Base-by-base conservation (phyloP, 1,140 invertebrate genomes). In the Megalonaias nervosa region DNA sequence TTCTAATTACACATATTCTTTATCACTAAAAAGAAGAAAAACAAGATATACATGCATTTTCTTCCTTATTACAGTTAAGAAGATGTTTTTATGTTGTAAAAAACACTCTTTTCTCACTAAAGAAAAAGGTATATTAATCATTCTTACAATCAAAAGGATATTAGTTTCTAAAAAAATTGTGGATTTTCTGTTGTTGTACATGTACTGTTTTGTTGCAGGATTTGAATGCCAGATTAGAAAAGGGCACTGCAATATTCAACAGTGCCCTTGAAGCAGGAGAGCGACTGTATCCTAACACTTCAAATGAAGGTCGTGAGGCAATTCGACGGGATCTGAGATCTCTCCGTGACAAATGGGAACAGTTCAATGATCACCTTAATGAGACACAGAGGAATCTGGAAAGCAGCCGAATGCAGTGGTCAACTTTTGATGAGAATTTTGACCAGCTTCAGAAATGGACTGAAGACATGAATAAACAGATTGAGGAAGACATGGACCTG, bases 391-490 rank as follows among this genome's bases (percentile, higher is more conserved):
- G 98, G 96, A 97, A 88, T 94, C 94, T 66, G 87, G 95, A 77
- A 94, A 95, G 48, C 95, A 98, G 92, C 58, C 76, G 83, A 14
- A 87, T 87, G 85, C 88, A 89, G 81, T 89, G 88, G 89, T 85
- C 85, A 55, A 83, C 86, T 19, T 91, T 89, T 85, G 88, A 88
- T 79, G 89, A 89, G 38, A 89, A 86, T 76, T 87, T 82, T 82
- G 97, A 98, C 87, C 96, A 98, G 89, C 88, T 99, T 9, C 96
- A 95, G 0, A 95, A 96, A 87, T 99, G 97, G 97, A 88, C 99
- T 0, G 94, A 94, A 84, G 96, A 97, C 86, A 95, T 97, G n/a
- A 97, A 98, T 89, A 93, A 94, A 81, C 95, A 96, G 2, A 96
- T 98, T 94, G 94, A 95, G 81, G 93, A 95, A 77, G 96, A 98